Percentiles rank a stretch among this genome's conserved stretches.
Conservation (phyloP, 2,113 vertebrate species). For the Periophthalmodon schlosseri region DNA sequence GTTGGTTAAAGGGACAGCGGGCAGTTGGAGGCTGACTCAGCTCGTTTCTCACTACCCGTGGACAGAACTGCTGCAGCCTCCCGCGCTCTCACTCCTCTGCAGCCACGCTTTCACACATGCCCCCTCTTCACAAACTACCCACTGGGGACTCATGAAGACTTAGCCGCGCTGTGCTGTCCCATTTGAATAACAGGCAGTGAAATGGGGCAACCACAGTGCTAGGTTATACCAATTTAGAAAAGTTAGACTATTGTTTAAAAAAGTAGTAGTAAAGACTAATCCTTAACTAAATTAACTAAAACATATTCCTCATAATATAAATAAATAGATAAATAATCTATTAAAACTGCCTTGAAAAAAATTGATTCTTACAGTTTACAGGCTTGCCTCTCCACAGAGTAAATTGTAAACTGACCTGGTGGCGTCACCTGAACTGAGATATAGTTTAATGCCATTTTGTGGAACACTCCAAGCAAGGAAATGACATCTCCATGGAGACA, state of each 20-base stretch:
- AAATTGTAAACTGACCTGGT: too few relatives aligned
- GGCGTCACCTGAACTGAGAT: too few relatives aligned
- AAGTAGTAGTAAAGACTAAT: neutral
- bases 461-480: too few relatives aligned
- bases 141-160: slow-evolving; percentile 57
- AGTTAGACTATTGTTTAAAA: neutral
- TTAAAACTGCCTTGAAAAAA: too few relatives aligned
- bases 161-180: slow-evolving; percentile 23
- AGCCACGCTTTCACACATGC: slow-evolving; percentile 30
- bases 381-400: too few relatives aligned
- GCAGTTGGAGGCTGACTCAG: slow-evolving; percentile 70
- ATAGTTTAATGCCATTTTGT: too few relatives aligned
- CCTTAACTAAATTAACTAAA: neutral
- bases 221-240: neutral
- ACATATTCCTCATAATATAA: too few relatives aligned
- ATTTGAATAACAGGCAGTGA: slow-evolving; percentile 63
- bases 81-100: slow-evolving; percentile 26
- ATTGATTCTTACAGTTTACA: too few relatives aligned
- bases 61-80: slow-evolving; percentile 41
- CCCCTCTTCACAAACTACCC: slow-evolving; percentile 40
- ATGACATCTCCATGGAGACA: too few relatives aligned
- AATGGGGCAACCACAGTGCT: neutral
- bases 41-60: slow-evolving; percentile 56
- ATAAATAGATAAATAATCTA: too few relatives aligned
- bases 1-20: slow-evolving; percentile 19